phyloP scores from a whole-genome alignment of 1,140 invertebrate genomes.

The Parasteatoda tepidariorum region DNA sequence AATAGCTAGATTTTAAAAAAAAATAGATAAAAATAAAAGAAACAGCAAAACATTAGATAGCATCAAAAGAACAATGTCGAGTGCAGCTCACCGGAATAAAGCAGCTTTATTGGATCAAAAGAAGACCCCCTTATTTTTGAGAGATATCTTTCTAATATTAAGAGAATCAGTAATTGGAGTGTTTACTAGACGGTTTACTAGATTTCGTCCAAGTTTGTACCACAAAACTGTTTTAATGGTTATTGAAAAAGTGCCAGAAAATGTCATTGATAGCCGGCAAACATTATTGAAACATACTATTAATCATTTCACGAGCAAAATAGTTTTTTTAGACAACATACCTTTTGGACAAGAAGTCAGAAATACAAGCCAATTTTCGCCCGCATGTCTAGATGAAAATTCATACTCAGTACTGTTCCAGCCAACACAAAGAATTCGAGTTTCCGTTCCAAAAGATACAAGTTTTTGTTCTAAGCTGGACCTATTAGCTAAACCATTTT shows the following conservation, averaged over 20 bases:
- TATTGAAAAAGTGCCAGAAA: background rate
- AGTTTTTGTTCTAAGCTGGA: background rate
- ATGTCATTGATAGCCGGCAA: background rate
- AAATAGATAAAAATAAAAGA: too few relatives aligned
- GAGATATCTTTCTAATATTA: too few relatives aligned
- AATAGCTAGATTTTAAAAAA: too few relatives aligned
- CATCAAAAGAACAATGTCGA: too few relatives aligned
- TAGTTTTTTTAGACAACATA: background rate
- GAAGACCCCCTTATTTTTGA: too few relatives aligned
- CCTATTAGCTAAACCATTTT: background rate
- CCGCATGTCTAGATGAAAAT: background rate
- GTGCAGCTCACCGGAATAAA: too few relatives aligned
- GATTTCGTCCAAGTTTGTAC: background rate
- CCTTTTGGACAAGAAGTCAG: background rate
- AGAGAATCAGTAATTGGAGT: background rate
- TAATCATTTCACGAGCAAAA: background rate
- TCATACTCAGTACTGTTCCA: background rate
- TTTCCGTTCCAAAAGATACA: background rate
- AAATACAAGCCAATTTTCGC: background rate
- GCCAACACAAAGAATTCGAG: background rate
- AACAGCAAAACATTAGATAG: too few relatives aligned
- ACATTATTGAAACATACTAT: background rate
- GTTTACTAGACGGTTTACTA: background rate
- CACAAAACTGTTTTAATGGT: background rate
- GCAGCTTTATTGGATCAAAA: too few relatives aligned